Base-by-base conservation (phyloP, 2,797 vertebrate genomes). In the Hippopotamyrus pictus region DNA sequence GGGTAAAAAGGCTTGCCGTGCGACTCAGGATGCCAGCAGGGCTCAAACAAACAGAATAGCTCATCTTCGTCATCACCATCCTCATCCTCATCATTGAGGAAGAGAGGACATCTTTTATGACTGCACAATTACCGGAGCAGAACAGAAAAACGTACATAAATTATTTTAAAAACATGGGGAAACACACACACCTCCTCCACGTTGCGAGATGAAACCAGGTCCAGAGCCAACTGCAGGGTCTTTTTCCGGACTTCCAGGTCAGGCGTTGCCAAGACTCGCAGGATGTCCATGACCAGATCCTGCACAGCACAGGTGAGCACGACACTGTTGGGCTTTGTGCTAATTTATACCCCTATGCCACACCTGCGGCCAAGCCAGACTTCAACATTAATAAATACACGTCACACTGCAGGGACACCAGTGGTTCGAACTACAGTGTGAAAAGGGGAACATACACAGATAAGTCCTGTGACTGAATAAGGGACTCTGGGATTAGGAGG, bases 241-340 rank as follows among this genome's bases (percentile, higher is more conserved):
- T 99, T 99, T 94, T 99, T 99, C 88, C 98, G 97, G 69, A 99
- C 99, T 94, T 99, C 99, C 51, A 99, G 94, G 93, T 99, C 99
- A 33, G 99, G 98, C 33, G 99, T 99, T 92, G 95, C 97, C 93
- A 99, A 93, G 53, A 99, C 99, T 92, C 99, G 97, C 89, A 99
- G 93, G 91, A 99, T 98, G 92, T 99, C 99, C 99, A 99, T 99
- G 89, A 99, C 99, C 62, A 99, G 96, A 94, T 99, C 99, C 99
- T 99, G 91, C 86, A 93, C 91, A 29, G 1, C 4, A 87, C 33
- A 48, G 44, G 37, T 29, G 37, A 88, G 29, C 12, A 19, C 1
- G 7, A 79, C 84, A 53, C 51, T 5, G 37, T 3, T 79, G 5
- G 37, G 62, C 14, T 76, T 76, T 19, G 33, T 37, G 6, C 37